These are phyloP conservation scores for Euleptes europaea DNA, from an alignment of 2,113 vertebrate species.

Conservation along the genomic window DNA sequence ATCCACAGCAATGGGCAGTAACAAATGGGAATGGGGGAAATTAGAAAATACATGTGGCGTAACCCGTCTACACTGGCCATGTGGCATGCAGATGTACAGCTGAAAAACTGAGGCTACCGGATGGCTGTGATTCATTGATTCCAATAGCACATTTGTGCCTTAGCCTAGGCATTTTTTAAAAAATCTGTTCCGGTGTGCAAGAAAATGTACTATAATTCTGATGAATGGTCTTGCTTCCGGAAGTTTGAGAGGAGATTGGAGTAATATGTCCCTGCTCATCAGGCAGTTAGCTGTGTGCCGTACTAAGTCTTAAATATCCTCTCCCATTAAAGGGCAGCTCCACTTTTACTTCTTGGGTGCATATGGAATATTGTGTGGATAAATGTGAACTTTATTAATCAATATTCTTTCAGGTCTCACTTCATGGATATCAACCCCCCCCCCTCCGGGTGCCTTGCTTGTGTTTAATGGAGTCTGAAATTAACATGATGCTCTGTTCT, in stretches of 20 bases:
- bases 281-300: not conserved
- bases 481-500: conserved; percentile 41
- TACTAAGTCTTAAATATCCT: not conserved
- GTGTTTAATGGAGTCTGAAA: conserved; percentile 62
- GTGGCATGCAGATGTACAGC: not conserved
- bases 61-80: not conserved
- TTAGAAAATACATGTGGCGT: not conserved
- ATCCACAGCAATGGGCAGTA: not conserved
- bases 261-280: not conserved
- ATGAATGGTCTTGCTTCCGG: not conserved
- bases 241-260: not conserved
- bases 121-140: not conserved
- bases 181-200: not conserved
- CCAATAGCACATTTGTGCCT: not conserved
- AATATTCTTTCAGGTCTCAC: not conserved
- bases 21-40: not conserved
- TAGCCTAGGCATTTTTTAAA: not conserved
- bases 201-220: not conserved
- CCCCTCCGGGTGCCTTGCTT: conserved; percentile 22
- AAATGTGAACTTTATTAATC: not conserved
- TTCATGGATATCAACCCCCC: not conserved
- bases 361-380: not conserved
- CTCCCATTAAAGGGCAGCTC: too few relatives aligned
- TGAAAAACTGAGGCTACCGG: not conserved
- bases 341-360: not conserved